Percentiles rank a stretch among this genome's conserved stretches.
Evolutionary conservation across 1,140 invertebrate genomes (phyloP).

Genomic region (Papilio polyxenes): DNA sequence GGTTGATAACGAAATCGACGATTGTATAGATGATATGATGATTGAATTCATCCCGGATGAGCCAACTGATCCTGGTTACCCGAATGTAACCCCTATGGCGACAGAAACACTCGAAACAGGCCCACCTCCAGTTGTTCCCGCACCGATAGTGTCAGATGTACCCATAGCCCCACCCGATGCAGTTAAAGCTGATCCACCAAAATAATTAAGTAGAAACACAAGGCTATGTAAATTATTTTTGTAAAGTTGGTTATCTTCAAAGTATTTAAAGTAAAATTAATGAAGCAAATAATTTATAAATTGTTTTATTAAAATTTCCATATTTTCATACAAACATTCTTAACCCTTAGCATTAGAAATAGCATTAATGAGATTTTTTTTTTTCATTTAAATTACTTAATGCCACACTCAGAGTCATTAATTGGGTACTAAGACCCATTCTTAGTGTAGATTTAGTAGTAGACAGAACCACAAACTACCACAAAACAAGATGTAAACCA

Average conservation of each 20-base stretch:
- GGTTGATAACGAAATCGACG: slow-evolving; percentile 8
- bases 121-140: background rate
- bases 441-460: too few relatives aligned
- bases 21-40: slow-evolving; percentile 31
- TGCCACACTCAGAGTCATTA: background rate
- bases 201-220: background rate
- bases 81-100: background rate
- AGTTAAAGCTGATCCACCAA: background rate
- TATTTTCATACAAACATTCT: background rate
- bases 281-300: background rate
- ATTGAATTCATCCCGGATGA: slow-evolving; percentile 30
- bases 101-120: background rate
- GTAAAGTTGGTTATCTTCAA: slow-evolving; percentile 8
- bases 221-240: slow-evolving; percentile 9
- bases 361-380: background rate
- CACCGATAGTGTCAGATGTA: background rate
- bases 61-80: slow-evolving; percentile 14
- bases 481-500: background rate
- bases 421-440: background rate
- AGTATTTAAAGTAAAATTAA: background rate
- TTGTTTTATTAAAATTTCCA: background rate
- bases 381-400: background rate
- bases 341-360: background rate
- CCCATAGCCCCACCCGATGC: background rate
- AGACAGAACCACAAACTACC: background rate